Base-by-base conservation (phyloP, 2,797 vertebrate genomes). In the Poeciliopsis presidionis region DNA sequence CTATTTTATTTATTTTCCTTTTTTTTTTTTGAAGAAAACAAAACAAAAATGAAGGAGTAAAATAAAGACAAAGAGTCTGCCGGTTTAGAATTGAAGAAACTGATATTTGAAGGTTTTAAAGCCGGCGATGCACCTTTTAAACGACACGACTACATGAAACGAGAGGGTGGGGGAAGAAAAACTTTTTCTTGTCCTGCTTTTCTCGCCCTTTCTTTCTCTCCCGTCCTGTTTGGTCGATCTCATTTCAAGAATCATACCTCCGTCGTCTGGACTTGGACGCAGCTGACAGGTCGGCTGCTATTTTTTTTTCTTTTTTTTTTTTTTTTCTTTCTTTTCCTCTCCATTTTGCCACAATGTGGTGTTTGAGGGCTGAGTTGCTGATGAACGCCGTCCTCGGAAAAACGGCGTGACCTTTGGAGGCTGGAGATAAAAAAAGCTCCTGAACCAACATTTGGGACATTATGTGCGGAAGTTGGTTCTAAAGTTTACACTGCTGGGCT, bases 311-410 rank as follows among this genome's bases (percentile, higher is more conserved):
- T 20, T 6, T 6, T 1, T 22, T 18, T 6, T 25, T 20, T 49
- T 2, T 7, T 25, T 2, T 33, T 33, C 33, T 1, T 22, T 18
- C 12, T 25, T 2, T 28, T 63, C 13, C 36, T n/a, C 51, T 85
- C 77, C 3, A 49, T 85, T 90, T 88, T 53, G 88, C 92, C 91
- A 91, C 90, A 92, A 84, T 89, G 91, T 87, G 90, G 90, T 88
- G 77, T 75, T 36, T 61, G 73, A 85, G 86, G 75, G 84, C 51
- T 72, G 51, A 36, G 53, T 61, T 45, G 25, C 53, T 63, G 71
- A 75, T 55, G 75, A 87, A 46, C 77, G 73, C 81, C 75, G 78
- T 80, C 78, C 53, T 28, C 13, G 53, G 72, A 72, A 57, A 81
- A 72, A 67, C 6, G 1, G 49, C n/a, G 39, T 28, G 77, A 55